Conservation (phyloP, 2,113 vertebrate species). For the Daubentonia madagascariensis region DNA sequence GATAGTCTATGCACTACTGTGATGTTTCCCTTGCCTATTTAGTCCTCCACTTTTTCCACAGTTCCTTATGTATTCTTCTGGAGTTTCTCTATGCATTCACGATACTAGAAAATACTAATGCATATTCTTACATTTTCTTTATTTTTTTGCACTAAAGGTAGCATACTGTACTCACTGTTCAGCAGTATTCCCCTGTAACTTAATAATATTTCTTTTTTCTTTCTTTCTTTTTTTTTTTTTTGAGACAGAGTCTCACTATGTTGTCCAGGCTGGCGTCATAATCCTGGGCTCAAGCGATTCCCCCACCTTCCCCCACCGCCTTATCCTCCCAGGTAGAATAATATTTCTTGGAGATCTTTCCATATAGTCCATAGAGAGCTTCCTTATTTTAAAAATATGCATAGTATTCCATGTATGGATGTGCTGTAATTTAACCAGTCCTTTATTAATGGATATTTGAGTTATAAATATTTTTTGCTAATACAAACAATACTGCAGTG, state of each 20-base stretch:
- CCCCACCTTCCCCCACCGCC: no score
- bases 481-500: not conserved
- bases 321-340: not conserved
- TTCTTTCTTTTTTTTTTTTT: no score
- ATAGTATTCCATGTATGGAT: not conserved
- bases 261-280: no score
- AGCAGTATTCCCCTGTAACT: not conserved
- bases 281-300: no score
- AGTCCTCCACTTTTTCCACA: not conserved
- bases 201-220: not conserved
- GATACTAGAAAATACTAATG: not conserved
- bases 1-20: not conserved
- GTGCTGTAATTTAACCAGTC: not conserved
- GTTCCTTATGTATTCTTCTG: not conserved
- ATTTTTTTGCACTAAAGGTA: not conserved
- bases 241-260: no score
- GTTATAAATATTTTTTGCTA: not conserved
- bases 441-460: not conserved
- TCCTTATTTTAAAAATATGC: not conserved
- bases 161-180: not conserved
- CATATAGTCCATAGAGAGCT: not conserved
- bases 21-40: not conserved
- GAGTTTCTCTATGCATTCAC: not conserved
- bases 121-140: not conserved
- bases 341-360: not conserved